Conservation (phyloP, 2,888 invertebrate genomes). For the Mycalesis mineus region DNA sequence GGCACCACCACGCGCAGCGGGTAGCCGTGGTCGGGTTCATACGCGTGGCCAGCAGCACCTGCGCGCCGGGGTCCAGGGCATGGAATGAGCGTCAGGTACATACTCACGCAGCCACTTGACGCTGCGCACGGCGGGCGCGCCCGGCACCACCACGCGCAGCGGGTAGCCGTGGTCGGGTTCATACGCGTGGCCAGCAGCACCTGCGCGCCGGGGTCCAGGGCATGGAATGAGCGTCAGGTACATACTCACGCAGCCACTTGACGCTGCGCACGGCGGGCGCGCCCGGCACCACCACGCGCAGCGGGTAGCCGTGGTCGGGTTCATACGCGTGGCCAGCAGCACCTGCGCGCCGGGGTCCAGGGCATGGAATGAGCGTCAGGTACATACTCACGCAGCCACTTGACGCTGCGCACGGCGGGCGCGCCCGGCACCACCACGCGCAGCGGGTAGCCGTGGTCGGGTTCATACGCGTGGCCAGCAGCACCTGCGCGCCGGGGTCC, state of each 20-base stretch:
- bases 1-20: no score
- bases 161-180: conserved; percentile 90
- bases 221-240: no score
- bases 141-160: conserved; percentile 84
- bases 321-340: conserved; percentile 97
- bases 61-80: no score
- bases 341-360: conserved; percentile 86
- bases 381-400: no score
- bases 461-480: no score
- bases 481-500: no score
- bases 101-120: conserved; percentile 85
- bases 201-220: no score
- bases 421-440: conserved; percentile 36
- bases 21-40: no score
- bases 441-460: no score
- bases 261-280: conserved; percentile 96
- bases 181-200: no score
- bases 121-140: conserved; percentile 94
- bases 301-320: conserved; percentile 96
- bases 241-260: conserved; percentile 89
- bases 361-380: conserved; percentile 55
- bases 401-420: conserved; percentile 51
- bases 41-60: no score
- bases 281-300: conserved; percentile 94
- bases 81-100: no score